A percentile compares a stretch with the other conserved stretches of the same genome.
phyloP scores from a whole-genome alignment of 2,113 vertebrate species.

The Butorides virescens region DNA sequence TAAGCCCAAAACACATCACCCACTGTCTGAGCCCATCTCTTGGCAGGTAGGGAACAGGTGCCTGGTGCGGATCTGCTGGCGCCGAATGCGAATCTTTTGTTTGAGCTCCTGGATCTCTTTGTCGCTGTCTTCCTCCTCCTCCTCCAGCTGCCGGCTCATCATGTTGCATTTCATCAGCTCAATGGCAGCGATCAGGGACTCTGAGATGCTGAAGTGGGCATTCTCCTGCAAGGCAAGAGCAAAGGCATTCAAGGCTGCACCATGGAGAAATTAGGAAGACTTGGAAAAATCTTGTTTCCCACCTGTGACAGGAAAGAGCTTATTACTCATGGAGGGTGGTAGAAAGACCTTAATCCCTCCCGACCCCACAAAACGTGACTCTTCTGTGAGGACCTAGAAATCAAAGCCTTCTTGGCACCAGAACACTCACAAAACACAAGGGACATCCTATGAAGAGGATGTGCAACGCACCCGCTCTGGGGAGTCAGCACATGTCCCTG shows the following conservation, averaged over 20 bases:
- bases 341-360: background rate
- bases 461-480: background rate
- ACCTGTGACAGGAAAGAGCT: background rate
- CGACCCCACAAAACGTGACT: background rate
- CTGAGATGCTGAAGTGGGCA: constrained; percentile 97
- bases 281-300: background rate
- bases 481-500: background rate
- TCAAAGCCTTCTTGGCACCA: background rate
- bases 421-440: background rate
- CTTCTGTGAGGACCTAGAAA: background rate
- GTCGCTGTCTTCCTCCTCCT: constrained; percentile 88
- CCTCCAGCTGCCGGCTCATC: constrained; percentile 81
- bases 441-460: background rate
- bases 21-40: constrained; percentile 74
- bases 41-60: constrained; percentile 71
- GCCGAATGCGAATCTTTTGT: constrained; percentile 92
- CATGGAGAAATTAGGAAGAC: background rate
- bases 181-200: constrained; percentile 96
- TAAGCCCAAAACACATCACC: constrained; percentile 32
- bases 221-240: constrained; percentile 83
- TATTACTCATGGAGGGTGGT: background rate
- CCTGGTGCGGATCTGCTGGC: constrained; percentile 89
- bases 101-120: constrained; percentile 96
- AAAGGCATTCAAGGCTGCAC: background rate
- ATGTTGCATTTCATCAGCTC: constrained; percentile 98